Evolutionary conservation across 1,140 invertebrate species (phyloP).

Genomic region (Colletes gigas): DNA sequence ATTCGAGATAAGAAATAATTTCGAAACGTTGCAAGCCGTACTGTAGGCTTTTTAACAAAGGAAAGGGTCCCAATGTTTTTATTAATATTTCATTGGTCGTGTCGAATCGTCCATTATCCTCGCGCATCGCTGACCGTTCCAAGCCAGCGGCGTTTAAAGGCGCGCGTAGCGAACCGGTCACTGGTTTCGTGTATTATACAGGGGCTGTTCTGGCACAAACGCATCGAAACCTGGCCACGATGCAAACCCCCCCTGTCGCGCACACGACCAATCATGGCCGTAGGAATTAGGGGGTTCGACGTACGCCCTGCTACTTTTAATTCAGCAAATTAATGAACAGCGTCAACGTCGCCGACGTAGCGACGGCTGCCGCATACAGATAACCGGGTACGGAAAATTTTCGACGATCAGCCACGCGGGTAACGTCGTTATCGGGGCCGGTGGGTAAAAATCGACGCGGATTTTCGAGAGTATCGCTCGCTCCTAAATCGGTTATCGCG

Average conservation of each 20-base stretch:
- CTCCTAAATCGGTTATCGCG: neutral
- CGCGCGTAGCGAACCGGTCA: slow-evolving; percentile 17
- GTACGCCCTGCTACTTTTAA: slow-evolving; percentile 51
- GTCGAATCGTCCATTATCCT: slow-evolving; percentile 46
- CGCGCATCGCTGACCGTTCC: slow-evolving; percentile 45
- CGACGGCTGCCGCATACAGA: slow-evolving; percentile 48
- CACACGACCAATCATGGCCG: slow-evolving; percentile 54
- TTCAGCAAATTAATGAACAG: slow-evolving; percentile 63
- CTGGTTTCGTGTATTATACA: slow-evolving; percentile 13
- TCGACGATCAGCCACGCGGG: slow-evolving; percentile 33
- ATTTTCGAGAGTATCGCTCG: neutral
- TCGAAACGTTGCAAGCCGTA: too few relatives aligned
- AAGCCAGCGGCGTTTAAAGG: slow-evolving; percentile 32
- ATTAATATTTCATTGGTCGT: slow-evolving; percentile 42
- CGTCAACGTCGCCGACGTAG: slow-evolving; percentile 54
- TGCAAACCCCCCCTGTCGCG: slow-evolving; percentile 39
- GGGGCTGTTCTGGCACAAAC: slow-evolving; percentile 4
- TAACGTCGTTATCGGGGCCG: slow-evolving; percentile 53
- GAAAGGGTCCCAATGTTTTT: slow-evolving; percentile 14
- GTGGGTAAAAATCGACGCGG: slow-evolving; percentile 25
- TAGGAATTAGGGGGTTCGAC: slow-evolving; percentile 62
- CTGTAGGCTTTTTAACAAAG: too few relatives aligned
- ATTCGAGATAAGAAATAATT: too few relatives aligned
- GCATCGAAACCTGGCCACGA: slow-evolving; percentile 24
- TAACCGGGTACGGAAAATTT: slow-evolving; percentile 51